These are phyloP conservation scores for Coluber constrictor DNA, from an alignment of 2,797 vertebrate genomes.

Conservation along the genomic window DNA sequence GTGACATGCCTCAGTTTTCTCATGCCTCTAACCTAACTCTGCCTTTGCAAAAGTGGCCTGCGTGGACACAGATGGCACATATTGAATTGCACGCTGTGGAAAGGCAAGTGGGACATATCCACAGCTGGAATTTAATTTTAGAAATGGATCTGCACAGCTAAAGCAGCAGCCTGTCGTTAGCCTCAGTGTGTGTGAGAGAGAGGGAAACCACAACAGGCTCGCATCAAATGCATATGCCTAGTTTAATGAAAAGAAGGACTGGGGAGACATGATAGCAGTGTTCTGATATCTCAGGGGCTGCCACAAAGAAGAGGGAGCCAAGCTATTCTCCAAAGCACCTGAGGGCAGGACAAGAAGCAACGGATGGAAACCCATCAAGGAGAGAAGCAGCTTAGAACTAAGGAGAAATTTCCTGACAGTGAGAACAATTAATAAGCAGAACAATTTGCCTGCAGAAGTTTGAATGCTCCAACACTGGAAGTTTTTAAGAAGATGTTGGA, in stretches of 20 bases:
- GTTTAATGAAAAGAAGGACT: too few species aligned
- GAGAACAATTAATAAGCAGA: fast-evolving
- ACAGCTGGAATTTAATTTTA: slow-evolving; percentile 51
- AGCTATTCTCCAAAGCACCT: too few species aligned
- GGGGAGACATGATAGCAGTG: too few species aligned
- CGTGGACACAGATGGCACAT: neutral
- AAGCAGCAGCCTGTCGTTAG: neutral
- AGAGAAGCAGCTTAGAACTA: too few species aligned
- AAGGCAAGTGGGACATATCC: neutral
- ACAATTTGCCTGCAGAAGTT: too few species aligned
- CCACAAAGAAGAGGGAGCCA: too few species aligned
- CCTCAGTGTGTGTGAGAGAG: neutral
- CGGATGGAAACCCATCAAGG: too few species aligned
- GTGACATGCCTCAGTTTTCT: slow-evolving; percentile 1
- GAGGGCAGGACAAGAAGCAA: too few species aligned
- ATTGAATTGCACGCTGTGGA: slow-evolving; percentile 11
- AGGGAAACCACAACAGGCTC: slow-evolving; percentile 10
- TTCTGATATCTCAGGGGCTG: too few species aligned
- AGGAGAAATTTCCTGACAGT: too few species aligned
- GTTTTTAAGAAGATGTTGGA: too few species aligned
- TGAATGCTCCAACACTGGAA: too few species aligned
- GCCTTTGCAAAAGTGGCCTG: slow-evolving; percentile 40
- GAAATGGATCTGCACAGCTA: slow-evolving; percentile 45
- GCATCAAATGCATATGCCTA: neutral
- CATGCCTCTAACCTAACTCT: neutral